phyloP scores from a whole-genome alignment of 53 echinoderm and acorn worm genomes.

The Paracentrotus lividus region DNA sequence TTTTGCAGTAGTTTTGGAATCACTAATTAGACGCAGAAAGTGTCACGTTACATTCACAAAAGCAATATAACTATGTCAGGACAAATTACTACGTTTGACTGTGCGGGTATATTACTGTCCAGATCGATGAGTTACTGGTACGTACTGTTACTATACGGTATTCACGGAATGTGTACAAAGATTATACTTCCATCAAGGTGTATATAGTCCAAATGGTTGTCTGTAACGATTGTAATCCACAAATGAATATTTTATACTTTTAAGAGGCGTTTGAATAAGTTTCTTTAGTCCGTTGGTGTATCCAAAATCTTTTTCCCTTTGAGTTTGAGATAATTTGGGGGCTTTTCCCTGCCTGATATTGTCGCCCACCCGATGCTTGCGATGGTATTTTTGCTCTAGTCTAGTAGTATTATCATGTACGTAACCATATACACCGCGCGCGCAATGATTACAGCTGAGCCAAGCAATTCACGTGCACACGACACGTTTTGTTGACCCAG shows the following conservation, averaged over 20 bases:
- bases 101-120: conserved; percentile 22
- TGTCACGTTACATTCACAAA: background rate
- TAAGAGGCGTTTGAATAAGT: background rate
- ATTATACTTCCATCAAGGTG: conserved; percentile 25
- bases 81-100: background rate
- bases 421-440: background rate
- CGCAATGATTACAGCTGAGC: conserved; percentile 67
- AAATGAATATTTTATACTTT: background rate
- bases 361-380: background rate
- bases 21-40: conserved; percentile 20
- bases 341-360: conserved; percentile 22
- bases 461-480: conserved; percentile 56
- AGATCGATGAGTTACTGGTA: background rate
- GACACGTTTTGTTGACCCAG: conserved; percentile 28
- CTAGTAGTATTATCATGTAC: background rate
- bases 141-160: conserved; percentile 45
- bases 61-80: conserved; percentile 8
- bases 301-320: background rate
- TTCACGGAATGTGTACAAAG: conserved; percentile 61
- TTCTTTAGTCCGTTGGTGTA: conserved; percentile 5
- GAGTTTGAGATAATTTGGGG: background rate
- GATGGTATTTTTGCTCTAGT: conserved; percentile 25
- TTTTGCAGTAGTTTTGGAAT: background rate
- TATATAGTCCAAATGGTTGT: conserved; percentile 25
- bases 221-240: background rate